Conservation (phyloP, 2,888 invertebrate genomes). For the Sipha maydis region DNA sequence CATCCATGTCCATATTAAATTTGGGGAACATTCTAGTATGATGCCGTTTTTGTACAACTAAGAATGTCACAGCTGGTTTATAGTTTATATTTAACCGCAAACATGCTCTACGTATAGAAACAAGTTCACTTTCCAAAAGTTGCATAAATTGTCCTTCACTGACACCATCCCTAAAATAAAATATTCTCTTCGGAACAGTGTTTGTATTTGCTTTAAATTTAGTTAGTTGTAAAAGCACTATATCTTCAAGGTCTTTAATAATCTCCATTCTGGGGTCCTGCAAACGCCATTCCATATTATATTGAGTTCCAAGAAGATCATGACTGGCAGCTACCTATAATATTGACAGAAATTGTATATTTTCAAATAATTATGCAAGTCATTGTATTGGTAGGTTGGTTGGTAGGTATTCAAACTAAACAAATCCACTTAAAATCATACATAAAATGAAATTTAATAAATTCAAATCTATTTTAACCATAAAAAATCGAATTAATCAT, state of each 20-base stretch:
- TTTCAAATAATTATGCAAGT: slow-evolving; percentile 74
- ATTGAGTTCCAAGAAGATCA: slow-evolving; percentile 75
- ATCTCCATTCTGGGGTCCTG: slow-evolving; percentile 81
- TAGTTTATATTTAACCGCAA: slow-evolving; percentile 69
- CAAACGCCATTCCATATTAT: slow-evolving; percentile 80
- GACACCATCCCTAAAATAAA: slow-evolving; percentile 84
- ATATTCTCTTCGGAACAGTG: slow-evolving; percentile 73
- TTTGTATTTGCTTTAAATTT: slow-evolving; percentile 71
- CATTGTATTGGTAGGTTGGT: not conserved
- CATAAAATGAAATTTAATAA: not conserved
- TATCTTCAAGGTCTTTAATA: slow-evolving; percentile 78
- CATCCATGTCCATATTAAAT: slow-evolving; percentile 69
- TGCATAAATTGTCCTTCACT: slow-evolving; percentile 83
- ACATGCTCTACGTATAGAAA: slow-evolving; percentile 79
- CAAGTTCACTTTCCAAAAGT: slow-evolving; percentile 76
- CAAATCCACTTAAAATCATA: not conserved
- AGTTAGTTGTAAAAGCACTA: slow-evolving; percentile 75
- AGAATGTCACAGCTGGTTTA: slow-evolving; percentile 85
- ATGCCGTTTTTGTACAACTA: slow-evolving; percentile 96
- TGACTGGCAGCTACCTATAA: slow-evolving; percentile 79
- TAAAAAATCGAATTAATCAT: too few relatives aligned
- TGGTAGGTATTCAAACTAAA: not conserved
- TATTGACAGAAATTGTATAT: slow-evolving; percentile 73
- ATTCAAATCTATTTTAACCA: not conserved
- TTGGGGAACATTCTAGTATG: slow-evolving; percentile 79